These are phyloP conservation scores for Anarhynchus alexandrinus DNA, from an alignment of 2,113 vertebrate species.

Conservation along the genomic window DNA sequence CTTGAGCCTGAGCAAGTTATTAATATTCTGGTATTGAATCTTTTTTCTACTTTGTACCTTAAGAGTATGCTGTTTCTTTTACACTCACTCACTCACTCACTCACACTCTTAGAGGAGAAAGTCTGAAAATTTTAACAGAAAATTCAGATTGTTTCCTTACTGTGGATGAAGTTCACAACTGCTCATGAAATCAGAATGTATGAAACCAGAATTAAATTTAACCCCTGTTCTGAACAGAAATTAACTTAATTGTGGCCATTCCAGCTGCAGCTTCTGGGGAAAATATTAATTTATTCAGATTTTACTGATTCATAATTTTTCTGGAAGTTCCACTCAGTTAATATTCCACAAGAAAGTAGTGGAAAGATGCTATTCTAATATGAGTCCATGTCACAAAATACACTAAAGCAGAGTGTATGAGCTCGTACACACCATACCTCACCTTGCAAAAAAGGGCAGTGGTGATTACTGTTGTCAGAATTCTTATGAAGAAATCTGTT, in stretches of 20 bases:
- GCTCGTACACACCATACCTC: background rate
- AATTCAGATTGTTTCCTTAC: background rate
- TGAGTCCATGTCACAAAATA: background rate
- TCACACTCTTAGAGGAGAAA: background rate
- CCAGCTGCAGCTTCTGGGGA: background rate
- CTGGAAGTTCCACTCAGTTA: background rate
- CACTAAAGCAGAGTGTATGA: background rate
- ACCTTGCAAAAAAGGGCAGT: background rate
- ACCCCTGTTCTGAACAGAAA: background rate
- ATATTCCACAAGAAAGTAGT: background rate
- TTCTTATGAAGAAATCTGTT: background rate
- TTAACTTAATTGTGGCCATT: background rate
- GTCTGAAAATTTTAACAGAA: background rate
- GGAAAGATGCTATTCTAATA: background rate
- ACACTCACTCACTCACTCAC: background rate
- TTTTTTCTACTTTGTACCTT: background rate
- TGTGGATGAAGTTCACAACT: background rate
- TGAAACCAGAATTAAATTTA: background rate
- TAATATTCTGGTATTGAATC: slow-evolving; percentile 85
- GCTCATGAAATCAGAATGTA: background rate
- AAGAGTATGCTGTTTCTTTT: background rate
- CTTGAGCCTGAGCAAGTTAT: slow-evolving; percentile 95
- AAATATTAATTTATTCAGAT: background rate
- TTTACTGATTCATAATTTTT: background rate
- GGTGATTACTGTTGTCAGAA: background rate